These are phyloP conservation scores for Sebastes goodei DNA, from an alignment of 2,797 vertebrate species.

Conservation along the genomic window DNA sequence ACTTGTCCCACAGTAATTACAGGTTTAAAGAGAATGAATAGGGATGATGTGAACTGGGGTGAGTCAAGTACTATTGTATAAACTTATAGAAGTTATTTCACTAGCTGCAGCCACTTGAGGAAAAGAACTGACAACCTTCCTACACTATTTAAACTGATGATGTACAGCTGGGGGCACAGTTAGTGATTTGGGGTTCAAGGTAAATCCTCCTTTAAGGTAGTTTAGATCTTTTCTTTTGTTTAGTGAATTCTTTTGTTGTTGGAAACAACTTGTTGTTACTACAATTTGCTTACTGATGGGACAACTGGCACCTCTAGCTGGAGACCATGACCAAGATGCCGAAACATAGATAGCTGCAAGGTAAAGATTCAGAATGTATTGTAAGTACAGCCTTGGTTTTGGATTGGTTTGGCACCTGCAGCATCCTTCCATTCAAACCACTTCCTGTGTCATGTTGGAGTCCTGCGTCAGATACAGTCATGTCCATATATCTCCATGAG, in stretches of 20 bases:
- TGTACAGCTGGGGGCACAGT: neutral
- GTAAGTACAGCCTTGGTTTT: neutral
- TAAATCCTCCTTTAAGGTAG: neutral
- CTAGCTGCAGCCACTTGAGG: no score
- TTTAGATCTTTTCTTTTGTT: neutral
- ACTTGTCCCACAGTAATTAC: no score
- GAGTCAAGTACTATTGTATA: neutral
- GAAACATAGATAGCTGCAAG: neutral
- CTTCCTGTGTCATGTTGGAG: neutral
- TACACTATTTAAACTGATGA: neutral
- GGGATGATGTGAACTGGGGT: neutral
- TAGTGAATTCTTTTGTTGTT: no score
- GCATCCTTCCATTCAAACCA: neutral
- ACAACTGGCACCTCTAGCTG: neutral
- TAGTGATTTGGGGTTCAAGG: neutral
- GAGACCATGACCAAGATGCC: neutral
- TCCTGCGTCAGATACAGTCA: neutral
- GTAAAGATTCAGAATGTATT: neutral
- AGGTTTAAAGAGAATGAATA: no score
- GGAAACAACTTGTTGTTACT: neutral
- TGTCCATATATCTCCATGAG: constrained; percentile 22
- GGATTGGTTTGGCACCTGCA: neutral
- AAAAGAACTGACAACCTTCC: neutral
- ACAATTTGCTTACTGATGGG: no score
- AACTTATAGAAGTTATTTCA: neutral